Evolutionary conservation across 2,888 invertebrate species (phyloP).

Genomic region (Trichopria drosophilae): DNA sequence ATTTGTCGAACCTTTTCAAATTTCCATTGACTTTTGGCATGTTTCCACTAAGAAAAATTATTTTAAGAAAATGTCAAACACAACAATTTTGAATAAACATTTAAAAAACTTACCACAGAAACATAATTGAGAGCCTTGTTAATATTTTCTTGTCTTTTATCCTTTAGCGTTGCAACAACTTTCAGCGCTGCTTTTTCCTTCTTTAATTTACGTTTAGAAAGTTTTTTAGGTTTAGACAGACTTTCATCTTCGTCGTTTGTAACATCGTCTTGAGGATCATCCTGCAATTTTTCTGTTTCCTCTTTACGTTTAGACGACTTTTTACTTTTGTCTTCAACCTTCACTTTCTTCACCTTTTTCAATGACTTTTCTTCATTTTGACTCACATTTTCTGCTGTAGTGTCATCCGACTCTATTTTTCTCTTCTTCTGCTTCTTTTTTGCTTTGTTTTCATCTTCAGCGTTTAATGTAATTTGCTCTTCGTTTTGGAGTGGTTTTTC

Average conservation of each 20-base stretch:
- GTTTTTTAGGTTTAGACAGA: conserved; percentile 57
- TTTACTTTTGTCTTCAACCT: conserved; percentile 11
- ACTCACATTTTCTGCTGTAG: background rate
- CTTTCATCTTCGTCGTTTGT: conserved; percentile 37
- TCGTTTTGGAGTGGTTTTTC: background rate
- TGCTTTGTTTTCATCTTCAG: background rate
- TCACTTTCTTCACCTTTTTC: conserved; percentile 11
- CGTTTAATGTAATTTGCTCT: background rate
- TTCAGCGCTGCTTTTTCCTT: conserved; percentile 66
- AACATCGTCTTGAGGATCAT: conserved; percentile 41
- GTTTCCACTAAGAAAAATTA: conserved; percentile 66
- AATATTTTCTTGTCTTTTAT: conserved; percentile 63
- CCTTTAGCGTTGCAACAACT: conserved; percentile 62
- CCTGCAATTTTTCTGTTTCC: background rate
- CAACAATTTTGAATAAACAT: background rate
- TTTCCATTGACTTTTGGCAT: conserved; percentile 73
- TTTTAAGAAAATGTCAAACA: background rate
- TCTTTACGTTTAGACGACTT: background rate
- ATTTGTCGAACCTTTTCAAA: conserved; percentile 78
- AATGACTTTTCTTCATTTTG: background rate
- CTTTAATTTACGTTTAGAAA: conserved; percentile 70
- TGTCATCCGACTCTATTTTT: background rate
- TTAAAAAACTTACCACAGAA: conserved; percentile 51
- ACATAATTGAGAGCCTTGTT: conserved; percentile 69
- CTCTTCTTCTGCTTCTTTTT: background rate